Evolutionary conservation across 2,797 vertebrate species (phyloP).

Genomic region (Platalea minor): DNA sequence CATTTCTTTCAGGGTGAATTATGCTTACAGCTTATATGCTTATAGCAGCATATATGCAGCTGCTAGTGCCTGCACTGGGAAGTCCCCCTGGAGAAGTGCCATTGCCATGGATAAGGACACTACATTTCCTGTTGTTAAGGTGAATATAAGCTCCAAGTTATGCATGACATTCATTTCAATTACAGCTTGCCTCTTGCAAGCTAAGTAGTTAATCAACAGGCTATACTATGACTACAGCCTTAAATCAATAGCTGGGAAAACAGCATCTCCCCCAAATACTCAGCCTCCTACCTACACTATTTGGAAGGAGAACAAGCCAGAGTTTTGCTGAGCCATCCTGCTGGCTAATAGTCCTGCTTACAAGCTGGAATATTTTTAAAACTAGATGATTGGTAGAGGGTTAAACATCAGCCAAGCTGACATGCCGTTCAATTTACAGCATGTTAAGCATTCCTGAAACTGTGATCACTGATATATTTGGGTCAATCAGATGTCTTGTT

Average conservation of each 20-base stretch:
- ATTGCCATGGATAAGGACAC: background rate
- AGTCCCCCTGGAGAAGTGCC: background rate
- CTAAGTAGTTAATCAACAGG: background rate
- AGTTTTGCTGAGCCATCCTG: background rate
- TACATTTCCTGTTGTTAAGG: background rate
- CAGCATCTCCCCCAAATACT: background rate
- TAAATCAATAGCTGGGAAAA: background rate
- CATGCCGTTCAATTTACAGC: background rate
- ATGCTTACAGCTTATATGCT: background rate
- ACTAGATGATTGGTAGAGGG: background rate
- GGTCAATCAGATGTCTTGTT: conserved; percentile 35
- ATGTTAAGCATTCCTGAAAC: conserved; percentile 19
- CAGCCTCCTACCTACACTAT: background rate
- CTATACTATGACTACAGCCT: background rate
- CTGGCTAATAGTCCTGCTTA: background rate
- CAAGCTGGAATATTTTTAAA: background rate
- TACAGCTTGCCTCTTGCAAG: background rate
- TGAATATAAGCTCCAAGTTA: background rate
- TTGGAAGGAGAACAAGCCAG: background rate
- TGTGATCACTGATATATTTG: conserved; percentile 22
- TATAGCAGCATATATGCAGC: background rate
- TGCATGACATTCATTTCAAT: background rate
- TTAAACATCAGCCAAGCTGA: background rate
- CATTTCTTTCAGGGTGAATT: background rate
- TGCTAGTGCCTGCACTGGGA: background rate